Conservation (phyloP, 1,140 invertebrate species). For the Daktulosphaira vitifoliae region DNA sequence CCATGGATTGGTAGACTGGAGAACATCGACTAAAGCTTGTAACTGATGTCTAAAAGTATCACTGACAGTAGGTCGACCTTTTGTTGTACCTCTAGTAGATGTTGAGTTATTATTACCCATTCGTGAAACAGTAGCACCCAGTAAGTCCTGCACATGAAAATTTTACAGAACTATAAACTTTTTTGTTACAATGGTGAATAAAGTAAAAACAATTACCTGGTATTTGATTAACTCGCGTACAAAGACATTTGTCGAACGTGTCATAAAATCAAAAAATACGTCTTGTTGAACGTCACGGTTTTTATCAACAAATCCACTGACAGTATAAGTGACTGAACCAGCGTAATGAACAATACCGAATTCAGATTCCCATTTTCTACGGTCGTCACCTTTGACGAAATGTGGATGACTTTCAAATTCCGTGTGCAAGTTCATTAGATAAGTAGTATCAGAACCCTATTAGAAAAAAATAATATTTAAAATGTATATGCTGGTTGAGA, state of each 20-base stretch:
- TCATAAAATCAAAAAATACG: conserved; percentile 87
- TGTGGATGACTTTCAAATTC: conserved; percentile 79
- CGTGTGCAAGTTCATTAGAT: conserved; percentile 78
- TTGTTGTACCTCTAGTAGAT: conserved; percentile 74
- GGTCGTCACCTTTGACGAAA: conserved; percentile 79
- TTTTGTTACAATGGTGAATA: too few relatives aligned
- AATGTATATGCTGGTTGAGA: too few relatives aligned
- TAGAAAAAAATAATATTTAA: conserved; percentile 33
- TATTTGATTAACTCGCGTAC: conserved; percentile 79
- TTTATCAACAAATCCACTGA: conserved; percentile 93
- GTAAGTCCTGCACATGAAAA: conserved; percentile 46
- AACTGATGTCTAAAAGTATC: conserved; percentile 87
- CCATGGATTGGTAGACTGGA: conserved; percentile 88
- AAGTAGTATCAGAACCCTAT: conserved; percentile 75
- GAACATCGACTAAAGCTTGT: conserved; percentile 81
- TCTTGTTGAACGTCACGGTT: conserved; percentile 92
- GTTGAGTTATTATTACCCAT: conserved; percentile 45
- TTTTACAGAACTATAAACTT: too few relatives aligned
- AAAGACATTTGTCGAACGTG: conserved; percentile 74
- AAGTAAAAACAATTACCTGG: conserved; percentile 48
- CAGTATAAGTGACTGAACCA: conserved; percentile 82
- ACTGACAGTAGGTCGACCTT: conserved; percentile 85
- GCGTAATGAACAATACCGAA: conserved; percentile 92
- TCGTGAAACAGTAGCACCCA: conserved; percentile 47
- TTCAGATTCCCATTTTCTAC: conserved; percentile 82